A percentile compares a stretch with the other conserved stretches of the same genome.
phyloP scores from a whole-genome alignment of 2,888 invertebrate species.

The Synergus umbraculus region DNA sequence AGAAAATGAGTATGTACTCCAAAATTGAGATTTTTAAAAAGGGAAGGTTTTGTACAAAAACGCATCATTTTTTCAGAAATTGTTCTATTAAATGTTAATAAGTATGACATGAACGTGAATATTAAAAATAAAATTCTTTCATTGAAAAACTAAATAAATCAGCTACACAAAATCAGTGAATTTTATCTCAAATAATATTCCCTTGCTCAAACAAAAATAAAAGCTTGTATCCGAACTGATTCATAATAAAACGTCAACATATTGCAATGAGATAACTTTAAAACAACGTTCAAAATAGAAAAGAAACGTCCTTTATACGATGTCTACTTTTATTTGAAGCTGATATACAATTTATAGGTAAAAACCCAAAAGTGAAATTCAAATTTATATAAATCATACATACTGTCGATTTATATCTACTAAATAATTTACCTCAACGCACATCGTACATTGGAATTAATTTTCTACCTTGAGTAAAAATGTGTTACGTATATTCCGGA shows the following conservation, averaged over 20 bases:
- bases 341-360: conserved; percentile 13
- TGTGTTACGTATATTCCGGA: conserved; percentile 33
- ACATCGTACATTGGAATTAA: conserved; percentile 48
- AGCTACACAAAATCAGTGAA: background rate
- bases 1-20: background rate
- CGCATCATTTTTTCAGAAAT: background rate
- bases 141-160: background rate
- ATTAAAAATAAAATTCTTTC: background rate
- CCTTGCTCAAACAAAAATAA: background rate
- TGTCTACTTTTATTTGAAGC: background rate
- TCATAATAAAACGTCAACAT: background rate
- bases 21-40: background rate
- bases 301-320: conserved; percentile 21
- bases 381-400: conserved; percentile 17
- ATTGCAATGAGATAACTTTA: background rate
- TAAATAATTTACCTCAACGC: conserved; percentile 19
- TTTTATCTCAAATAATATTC: background rate
- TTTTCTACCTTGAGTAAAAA: conserved; percentile 44
- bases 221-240: background rate
- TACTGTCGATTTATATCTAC: background rate
- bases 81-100: background rate
- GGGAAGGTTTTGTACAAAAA: background rate
- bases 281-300: background rate
- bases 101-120: background rate
- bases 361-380: conserved; percentile 2